Conservation (phyloP, 2,113 vertebrate species). For the Sialia sialis region DNA sequence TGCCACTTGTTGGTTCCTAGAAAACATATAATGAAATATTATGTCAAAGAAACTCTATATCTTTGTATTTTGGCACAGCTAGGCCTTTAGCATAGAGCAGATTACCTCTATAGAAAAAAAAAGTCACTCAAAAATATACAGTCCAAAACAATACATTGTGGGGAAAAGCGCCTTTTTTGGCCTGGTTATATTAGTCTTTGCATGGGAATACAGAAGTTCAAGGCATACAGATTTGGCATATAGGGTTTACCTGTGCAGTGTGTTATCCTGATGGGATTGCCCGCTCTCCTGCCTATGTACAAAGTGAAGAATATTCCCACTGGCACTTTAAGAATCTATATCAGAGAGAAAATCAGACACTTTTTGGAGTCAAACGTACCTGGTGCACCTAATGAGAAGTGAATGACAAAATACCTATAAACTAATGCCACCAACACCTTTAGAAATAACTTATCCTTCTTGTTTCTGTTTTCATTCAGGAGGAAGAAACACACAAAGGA, state of each 20-base stretch:
- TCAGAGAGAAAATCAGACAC: background rate
- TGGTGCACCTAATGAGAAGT: background rate
- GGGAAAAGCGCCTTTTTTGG: background rate
- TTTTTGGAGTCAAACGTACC: background rate
- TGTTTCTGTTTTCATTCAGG: constrained; percentile 69
- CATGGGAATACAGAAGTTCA: background rate
- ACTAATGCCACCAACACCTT: background rate
- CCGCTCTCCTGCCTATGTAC: background rate
- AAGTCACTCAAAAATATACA: background rate
- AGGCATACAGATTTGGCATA: background rate
- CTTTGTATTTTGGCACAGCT: background rate
- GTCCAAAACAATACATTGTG: background rate
- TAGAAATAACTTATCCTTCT: background rate
- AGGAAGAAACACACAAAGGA: constrained; percentile 87
- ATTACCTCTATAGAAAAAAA: background rate
- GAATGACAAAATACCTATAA: background rate
- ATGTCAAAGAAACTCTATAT: background rate
- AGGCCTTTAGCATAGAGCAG: background rate
- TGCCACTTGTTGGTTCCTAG: background rate
- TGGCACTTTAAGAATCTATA: background rate
- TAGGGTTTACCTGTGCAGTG: background rate
- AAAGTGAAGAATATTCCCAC: background rate
- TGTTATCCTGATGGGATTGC: background rate
- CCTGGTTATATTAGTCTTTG: background rate
- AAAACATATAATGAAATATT: background rate